These are phyloP conservation scores for Pangasianodon hypophthalmus DNA, from an alignment of 2,113 vertebrate genomes.

Conservation along the genomic window DNA sequence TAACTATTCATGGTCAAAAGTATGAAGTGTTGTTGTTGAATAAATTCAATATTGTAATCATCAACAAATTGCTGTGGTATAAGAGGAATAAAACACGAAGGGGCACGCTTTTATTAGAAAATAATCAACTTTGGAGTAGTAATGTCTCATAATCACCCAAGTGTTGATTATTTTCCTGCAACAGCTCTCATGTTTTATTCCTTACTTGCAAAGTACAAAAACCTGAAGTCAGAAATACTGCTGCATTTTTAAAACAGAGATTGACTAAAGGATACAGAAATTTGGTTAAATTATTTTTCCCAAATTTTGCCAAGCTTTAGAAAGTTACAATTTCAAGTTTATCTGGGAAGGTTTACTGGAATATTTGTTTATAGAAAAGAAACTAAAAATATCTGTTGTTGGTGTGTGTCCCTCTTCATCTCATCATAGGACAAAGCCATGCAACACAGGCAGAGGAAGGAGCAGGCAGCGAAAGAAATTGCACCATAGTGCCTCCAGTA, in stretches of 20 bases:
- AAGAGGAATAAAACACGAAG: background rate
- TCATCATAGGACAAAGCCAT: conserved; percentile 32
- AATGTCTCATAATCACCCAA: background rate
- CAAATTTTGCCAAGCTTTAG: background rate
- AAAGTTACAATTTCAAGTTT: background rate
- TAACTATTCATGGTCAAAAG: background rate
- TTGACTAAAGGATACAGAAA: background rate
- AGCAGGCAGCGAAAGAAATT: conserved; percentile 69
- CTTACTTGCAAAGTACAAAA: background rate
- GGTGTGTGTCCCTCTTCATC: background rate
- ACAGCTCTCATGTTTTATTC: background rate
- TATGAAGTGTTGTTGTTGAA: background rate
- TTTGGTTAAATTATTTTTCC: background rate
- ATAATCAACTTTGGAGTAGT: background rate
- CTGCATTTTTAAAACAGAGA: background rate
- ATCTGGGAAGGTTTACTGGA: background rate
- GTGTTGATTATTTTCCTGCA: background rate
- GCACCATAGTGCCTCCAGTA: conserved; percentile 71
- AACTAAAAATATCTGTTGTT: background rate
- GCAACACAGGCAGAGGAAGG: conserved; percentile 3
- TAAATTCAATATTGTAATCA: background rate
- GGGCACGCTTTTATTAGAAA: background rate
- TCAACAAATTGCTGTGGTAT: background rate
- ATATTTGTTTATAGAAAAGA: background rate
- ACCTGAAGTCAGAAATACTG: background rate